These are phyloP conservation scores for Drosophila incognita DNA, from an alignment of 2,888 invertebrate genomes.

Conservation along the genomic window DNA sequence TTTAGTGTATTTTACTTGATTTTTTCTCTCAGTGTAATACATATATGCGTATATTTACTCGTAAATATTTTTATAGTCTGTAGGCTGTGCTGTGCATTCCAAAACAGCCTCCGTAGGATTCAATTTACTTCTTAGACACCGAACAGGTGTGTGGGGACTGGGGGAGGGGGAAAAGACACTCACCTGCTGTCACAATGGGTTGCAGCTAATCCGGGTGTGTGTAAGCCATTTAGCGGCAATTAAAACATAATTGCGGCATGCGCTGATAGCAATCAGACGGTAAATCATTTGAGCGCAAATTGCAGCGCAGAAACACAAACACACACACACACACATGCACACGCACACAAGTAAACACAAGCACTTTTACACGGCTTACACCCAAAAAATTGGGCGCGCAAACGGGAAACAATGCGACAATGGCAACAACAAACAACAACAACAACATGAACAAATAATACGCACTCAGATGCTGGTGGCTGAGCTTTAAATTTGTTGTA, in stretches of 20 bases:
- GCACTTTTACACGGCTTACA: conserved; percentile 5
- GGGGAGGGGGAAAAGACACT: conserved; percentile 17
- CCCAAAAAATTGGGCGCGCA: conserved; percentile 58
- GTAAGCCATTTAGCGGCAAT: conserved; percentile 76
- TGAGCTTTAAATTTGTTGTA: conserved; percentile 42
- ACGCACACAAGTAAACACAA: conserved; percentile 7
- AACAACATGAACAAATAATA: conserved; percentile 13
- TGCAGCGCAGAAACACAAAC: conserved; percentile 39
- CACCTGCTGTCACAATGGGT: conserved; percentile 44
- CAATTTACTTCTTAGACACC: conserved; percentile 55
- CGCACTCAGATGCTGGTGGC: conserved; percentile 27
- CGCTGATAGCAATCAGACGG: conserved; percentile 68
- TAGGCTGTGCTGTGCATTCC: conserved; percentile 34
- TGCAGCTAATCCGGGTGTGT: conserved; percentile 72
- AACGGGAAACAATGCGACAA: conserved; percentile 47
- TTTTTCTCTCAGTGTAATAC: conserved; percentile 40
- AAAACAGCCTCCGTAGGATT: conserved; percentile 43
- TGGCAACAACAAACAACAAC: conserved; percentile 3
- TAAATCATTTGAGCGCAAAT: conserved; percentile 69
- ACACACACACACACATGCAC: conserved; percentile 11
- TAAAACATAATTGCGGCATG: conserved; percentile 77
- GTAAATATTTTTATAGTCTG: conserved; percentile 81
- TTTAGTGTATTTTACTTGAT: neutral
- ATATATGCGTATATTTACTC: conserved; percentile 58
- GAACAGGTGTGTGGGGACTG: conserved; percentile 3